A percentile compares a stretch with the other conserved stretches of the same genome.
phyloP scores from a whole-genome alignment of 2,888 invertebrate genomes.

The Nymphalis c-album region DNA sequence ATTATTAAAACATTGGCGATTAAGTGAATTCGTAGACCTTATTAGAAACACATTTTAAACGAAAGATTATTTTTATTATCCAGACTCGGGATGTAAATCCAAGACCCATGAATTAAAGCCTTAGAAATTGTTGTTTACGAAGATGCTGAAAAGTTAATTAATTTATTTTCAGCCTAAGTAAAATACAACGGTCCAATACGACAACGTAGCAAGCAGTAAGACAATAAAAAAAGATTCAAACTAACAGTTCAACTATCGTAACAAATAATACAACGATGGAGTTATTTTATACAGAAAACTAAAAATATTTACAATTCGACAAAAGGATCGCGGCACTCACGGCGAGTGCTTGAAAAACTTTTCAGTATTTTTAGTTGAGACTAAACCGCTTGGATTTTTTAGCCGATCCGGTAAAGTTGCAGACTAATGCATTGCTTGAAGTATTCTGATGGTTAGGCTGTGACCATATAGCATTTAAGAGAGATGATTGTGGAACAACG shows the following conservation, averaged over 20 bases:
- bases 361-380: constrained; percentile 15
- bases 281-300: not conserved
- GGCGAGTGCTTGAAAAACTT: constrained; percentile 12
- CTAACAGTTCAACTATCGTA: not conserved
- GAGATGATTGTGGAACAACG: constrained; percentile 28
- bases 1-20: too few species aligned
- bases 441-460: constrained; percentile 15
- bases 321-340: constrained; percentile 3
- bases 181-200: too few species aligned
- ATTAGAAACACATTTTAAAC: too few species aligned
- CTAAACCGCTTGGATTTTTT: constrained; percentile 6
- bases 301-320: constrained; percentile 7
- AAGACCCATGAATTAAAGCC: too few species aligned
- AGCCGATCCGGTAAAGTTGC: constrained; percentile 5
- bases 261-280: not conserved
- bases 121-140: too few species aligned
- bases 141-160: too few species aligned
- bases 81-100: too few species aligned
- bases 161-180: too few species aligned
- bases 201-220: too few species aligned
- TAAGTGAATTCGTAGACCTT: too few species aligned
- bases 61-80: too few species aligned
- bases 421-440: constrained; percentile 27
- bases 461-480: constrained; percentile 26
- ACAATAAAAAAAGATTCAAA: not conserved